Base-by-base conservation (phyloP, 1,140 invertebrate species). In the Yoshiicerus persimilis region DNA sequence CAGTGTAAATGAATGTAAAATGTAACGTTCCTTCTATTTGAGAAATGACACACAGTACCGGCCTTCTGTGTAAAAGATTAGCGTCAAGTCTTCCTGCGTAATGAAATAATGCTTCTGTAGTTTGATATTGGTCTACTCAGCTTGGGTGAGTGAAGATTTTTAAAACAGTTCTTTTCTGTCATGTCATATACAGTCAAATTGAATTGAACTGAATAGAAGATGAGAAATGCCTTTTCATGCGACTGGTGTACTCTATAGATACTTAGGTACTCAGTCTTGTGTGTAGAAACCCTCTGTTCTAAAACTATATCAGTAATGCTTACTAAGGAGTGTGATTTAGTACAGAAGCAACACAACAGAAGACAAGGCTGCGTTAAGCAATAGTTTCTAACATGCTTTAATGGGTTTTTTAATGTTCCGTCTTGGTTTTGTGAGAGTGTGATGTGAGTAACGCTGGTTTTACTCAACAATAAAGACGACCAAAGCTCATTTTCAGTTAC, bases 151-250 rank as follows among this genome's bases (percentile, higher is more conserved):
- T 75, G 70, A 34, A 38, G 30, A 80, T 36, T 80, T 36, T n/a
- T 36, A 80, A 80, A 80, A 80, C 75, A 30, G 75, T 80, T 80
- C 75, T 80, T 30, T 80, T 32, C 11, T 80, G 75, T 80, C 75
- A 38, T 38, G 34, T 34, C 75, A 80, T 23, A 36, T n/a, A 34
- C 70, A 75, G 30, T 34, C 70, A 75, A n/a, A 25, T n/a, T 23
- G 4, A 23, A 25, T n/a, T 25, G 25, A 23, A 66, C 62, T 4
- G 39, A 64, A 16, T n/a, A 64, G 56, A 64, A 64, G 56, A 41
- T 8, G 39, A n/a, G n/a, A n/a, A n/a, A n/a, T n/a, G n/a, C n/a
- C n/a, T n/a, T 10, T 13, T 41, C 39, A 41, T 41, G 3, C 39
- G 16, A 41, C 39, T 3, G 9, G 20, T 11, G 11, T 47, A 2